Evolutionary conservation across 1,140 invertebrate genomes (phyloP).

Genomic region (Telenomus remus): DNA sequence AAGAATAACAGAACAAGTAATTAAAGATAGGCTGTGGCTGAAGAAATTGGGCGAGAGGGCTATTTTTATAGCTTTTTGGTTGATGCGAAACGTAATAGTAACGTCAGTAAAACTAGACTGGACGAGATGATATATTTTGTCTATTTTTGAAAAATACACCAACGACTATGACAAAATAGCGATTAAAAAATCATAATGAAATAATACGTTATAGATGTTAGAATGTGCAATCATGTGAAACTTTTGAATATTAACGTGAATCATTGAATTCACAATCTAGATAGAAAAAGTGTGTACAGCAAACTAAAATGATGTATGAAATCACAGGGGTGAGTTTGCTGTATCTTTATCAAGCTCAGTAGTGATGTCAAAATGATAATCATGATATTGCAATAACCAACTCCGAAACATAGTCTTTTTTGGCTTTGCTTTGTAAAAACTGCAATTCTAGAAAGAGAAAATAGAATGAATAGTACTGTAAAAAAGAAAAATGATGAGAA

Average conservation of each 20-base stretch:
- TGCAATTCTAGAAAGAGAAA: background rate
- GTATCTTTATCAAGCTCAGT: constrained; percentile 2
- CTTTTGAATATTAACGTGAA: constrained; percentile 22
- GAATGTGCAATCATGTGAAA: constrained; percentile 28
- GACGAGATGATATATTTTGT: constrained; percentile 74
- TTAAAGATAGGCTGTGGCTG: constrained; percentile 73
- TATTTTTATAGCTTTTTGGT: constrained; percentile 76
- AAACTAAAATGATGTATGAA: constrained; percentile 18
- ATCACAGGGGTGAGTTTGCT: constrained; percentile 15
- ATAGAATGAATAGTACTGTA: constrained; percentile 6
- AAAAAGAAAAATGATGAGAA: background rate
- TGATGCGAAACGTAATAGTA: constrained; percentile 45
- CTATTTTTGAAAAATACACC: constrained; percentile 69
- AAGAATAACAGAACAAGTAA: constrained; percentile 56
- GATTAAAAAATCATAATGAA: too few species aligned
- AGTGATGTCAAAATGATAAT: background rate
- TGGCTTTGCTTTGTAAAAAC: too few species aligned
- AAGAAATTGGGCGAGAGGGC: constrained; percentile 67
- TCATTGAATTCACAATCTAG: constrained; percentile 25
- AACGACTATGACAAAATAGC: constrained; percentile 51
- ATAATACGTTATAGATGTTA: constrained; percentile 27
- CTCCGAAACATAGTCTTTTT: too few species aligned
- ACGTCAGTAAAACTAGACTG: constrained; percentile 62
- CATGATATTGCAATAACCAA: too few species aligned
- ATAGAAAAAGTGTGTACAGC: constrained; percentile 40